These are phyloP conservation scores for Thyatira batis DNA, from an alignment of 2,888 invertebrate species.

Conservation along the genomic window DNA sequence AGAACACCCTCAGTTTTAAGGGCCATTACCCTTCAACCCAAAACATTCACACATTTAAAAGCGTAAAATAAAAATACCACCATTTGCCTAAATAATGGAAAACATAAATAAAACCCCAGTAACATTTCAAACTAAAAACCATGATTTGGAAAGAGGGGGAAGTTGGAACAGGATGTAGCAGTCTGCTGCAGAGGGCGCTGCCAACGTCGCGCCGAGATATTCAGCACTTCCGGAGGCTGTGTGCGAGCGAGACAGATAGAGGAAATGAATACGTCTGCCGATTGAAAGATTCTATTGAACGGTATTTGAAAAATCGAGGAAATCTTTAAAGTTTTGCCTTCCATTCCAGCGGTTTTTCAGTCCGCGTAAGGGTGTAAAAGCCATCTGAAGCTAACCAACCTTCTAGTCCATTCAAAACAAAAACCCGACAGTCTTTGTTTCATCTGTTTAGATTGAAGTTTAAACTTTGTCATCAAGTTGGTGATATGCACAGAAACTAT, in stretches of 20 bases:
- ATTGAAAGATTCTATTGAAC: slow-evolving; percentile 55
- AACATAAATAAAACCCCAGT: slow-evolving; percentile 42
- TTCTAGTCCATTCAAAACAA: no score
- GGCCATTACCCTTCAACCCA: background rate
- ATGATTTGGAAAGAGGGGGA: slow-evolving; percentile 61
- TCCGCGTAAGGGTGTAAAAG: no score
- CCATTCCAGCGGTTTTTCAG: no score
- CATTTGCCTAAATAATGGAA: slow-evolving; percentile 20
- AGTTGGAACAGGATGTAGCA: slow-evolving; percentile 68
- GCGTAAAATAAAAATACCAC: background rate
- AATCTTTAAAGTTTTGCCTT: slow-evolving; percentile 6
- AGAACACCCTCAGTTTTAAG: background rate
- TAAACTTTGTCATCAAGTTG: no score
- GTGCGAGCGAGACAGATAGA: slow-evolving; percentile 35
- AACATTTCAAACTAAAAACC: slow-evolving; percentile 53
- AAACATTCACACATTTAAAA: background rate
- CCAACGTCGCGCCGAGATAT: slow-evolving; percentile 56
- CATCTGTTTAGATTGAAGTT: no score
- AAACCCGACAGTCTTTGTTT: no score
- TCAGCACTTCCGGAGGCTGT: slow-evolving; percentile 63
- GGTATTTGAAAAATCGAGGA: slow-evolving; percentile 23
- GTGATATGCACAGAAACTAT: no score
- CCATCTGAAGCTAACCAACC: background rate
- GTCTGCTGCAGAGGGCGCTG: slow-evolving; percentile 62
- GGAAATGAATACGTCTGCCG: slow-evolving; percentile 67